Evolutionary conservation across 2,797 vertebrate species (phyloP), one percentile per base, ranked within the genome.

Genomic region (Rhincodon typus): DNA sequence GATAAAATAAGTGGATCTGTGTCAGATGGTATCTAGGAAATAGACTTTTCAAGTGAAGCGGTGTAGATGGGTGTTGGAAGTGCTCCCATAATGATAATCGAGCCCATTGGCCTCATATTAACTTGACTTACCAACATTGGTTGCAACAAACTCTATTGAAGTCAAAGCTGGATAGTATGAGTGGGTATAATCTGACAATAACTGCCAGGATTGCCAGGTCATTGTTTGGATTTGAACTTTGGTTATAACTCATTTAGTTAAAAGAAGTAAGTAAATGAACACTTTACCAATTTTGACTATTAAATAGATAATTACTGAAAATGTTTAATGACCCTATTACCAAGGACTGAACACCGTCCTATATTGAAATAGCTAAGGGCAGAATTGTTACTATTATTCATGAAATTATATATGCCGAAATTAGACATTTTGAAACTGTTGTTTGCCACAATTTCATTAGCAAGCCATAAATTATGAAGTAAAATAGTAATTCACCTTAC

Each of bases 391-490:
- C 62, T 21, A 67, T 10, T 38, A 67, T 27, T 67, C 62, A 7
- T 67, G 34, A 93, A 93, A 93, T 25, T 21, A 93, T 66, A 66
- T 93, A 42, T 62, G 42, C 62, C 25, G 62, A 21, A 93, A 67
- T 42, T 69, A 42, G 21, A 69, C 21, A 93, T 93, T 42, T 93
- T n/a, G 67, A 93, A 93, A 93, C 62, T 93, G 62, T 93, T 69
- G n/a, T 69, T 69, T 93, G 38, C 62, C 8, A 38, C 90, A 69
- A 93, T 93, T 93, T 69, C n/a, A 69, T 93, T 93, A 69, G 21
- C 38, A 21, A n/a, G 25, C 38, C 90, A 93, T 93, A 93, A 93
- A 93, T 93, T 93, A 93, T 93, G n/a, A 69, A 93, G 38, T 21
- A 69, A 93, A 93, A 93, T 69, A 93, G 66, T 69, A 42, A 93